Conservation (phyloP, 2,113 vertebrate species). For the Triplophysa dalaica region DNA sequence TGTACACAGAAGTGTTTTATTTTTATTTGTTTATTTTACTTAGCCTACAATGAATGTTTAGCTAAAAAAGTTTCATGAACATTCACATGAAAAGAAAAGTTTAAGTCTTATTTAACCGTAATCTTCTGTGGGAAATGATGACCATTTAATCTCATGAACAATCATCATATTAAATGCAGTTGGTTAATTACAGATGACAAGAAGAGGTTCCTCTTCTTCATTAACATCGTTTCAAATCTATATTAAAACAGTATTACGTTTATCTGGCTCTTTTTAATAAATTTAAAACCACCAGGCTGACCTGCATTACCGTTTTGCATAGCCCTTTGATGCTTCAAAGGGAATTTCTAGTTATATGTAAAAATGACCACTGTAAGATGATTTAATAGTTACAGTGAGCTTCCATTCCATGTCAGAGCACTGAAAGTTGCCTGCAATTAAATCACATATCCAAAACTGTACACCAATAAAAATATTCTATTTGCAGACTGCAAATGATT, state of each 20-base stretch:
- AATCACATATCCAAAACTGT: background rate
- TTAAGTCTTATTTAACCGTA: background rate
- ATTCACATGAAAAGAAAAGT: background rate
- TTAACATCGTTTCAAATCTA: background rate
- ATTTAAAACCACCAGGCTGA: background rate
- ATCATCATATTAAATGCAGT: background rate
- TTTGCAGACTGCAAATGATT: background rate
- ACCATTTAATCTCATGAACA: background rate
- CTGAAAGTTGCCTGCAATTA: background rate
- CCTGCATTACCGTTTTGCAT: background rate
- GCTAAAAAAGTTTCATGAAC: background rate
- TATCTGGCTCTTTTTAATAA: background rate
- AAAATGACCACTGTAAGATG: background rate
- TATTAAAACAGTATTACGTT: background rate
- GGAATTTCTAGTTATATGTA: background rate
- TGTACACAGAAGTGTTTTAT: background rate
- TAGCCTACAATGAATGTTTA: too few species aligned
- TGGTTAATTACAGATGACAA: background rate
- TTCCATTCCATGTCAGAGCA: background rate
- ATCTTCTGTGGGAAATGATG: background rate
- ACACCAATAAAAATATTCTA: background rate
- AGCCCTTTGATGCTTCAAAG: slow-evolving; percentile 5
- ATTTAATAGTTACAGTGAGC: slow-evolving; percentile 3
- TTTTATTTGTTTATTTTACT: background rate
- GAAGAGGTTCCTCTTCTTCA: background rate